Percentiles rank a stretch among this genome's conserved stretches.
These are phyloP conservation scores for Rotaria magnacalcarata DNA, from an alignment of 2,888 invertebrate species.

Conservation along the genomic window DNA sequence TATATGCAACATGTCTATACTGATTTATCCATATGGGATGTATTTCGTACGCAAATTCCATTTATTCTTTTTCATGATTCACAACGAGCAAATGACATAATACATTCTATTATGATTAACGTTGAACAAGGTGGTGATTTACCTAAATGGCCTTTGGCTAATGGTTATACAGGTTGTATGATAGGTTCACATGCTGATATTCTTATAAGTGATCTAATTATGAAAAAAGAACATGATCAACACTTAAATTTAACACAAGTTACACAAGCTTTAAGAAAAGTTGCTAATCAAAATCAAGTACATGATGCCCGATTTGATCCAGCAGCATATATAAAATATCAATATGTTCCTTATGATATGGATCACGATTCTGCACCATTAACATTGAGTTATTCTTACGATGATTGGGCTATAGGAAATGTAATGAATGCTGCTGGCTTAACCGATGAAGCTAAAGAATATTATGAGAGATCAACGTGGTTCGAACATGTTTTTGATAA, in stretches of 20 bases:
- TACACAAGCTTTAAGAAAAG: not conserved
- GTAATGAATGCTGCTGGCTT: not conserved
- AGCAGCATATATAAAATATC: not conserved
- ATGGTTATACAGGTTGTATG: slow-evolving; percentile 37
- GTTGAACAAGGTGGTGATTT: slow-evolving; percentile 32
- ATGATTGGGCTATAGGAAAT: slow-evolving; percentile 12
- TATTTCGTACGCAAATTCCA: slow-evolving; percentile 23
- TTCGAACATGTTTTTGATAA: not conserved
- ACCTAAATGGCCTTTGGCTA: slow-evolving; percentile 18
- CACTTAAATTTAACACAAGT: not conserved
- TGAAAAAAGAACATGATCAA: slow-evolving; percentile 17
- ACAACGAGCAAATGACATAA: not conserved
- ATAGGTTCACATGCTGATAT: slow-evolving; percentile 28
- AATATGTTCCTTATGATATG: slow-evolving; percentile 9
- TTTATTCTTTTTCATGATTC: slow-evolving; percentile 7
- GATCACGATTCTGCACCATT: not conserved
- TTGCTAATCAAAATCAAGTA: slow-evolving; percentile 17
- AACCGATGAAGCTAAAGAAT: not conserved
- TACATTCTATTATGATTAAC: slow-evolving; percentile 21
- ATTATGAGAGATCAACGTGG: not conserved
- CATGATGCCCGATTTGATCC: slow-evolving; percentile 27
- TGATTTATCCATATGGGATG: slow-evolving; percentile 14
- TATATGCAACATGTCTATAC: slow-evolving; percentile 34
- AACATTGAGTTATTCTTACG: slow-evolving; percentile 22
- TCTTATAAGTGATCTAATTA: not conserved